These are phyloP conservation scores for Butastur rufipennis DNA, from an alignment of 2,113 vertebrate species.

Conservation along the genomic window DNA sequence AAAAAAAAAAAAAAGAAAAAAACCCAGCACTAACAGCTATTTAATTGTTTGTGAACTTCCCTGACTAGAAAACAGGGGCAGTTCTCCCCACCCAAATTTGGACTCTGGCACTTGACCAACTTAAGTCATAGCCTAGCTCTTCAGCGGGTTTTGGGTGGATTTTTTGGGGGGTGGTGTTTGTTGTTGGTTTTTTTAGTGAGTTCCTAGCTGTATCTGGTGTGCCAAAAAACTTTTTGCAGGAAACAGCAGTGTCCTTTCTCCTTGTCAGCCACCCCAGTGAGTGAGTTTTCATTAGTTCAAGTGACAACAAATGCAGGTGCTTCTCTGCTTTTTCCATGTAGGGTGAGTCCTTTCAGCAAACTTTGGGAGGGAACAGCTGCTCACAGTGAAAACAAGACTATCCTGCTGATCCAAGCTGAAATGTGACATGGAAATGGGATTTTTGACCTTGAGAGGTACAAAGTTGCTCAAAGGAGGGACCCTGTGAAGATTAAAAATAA, in stretches of 20 bases:
- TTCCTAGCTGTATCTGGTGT: not conserved
- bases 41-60: not conserved
- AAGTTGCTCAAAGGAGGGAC: not conserved
- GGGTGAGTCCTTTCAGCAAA: not conserved
- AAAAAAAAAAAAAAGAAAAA: too few relatives aligned
- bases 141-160: rapidly evolving
- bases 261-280: not conserved
- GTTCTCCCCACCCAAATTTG: not conserved
- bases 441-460: not conserved
- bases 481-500: not conserved
- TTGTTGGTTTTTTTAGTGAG: too few relatives aligned
- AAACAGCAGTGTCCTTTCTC: not conserved
- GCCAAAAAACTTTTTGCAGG: not conserved
- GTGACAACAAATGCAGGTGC: conserved; percentile 38
- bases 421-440: not conserved
- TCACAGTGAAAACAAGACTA: not conserved
- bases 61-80: not conserved
- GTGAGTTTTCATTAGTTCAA: not conserved
- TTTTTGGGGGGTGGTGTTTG: not conserved
- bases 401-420: conserved; percentile 4
- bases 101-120: not conserved
- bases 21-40: not conserved
- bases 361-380: conserved; percentile 1
- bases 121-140: not conserved
- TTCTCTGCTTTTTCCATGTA: not conserved